Evolutionary conservation across 2,797 vertebrate genomes (phyloP).

Genomic region (Syngnathus acus): DNA sequence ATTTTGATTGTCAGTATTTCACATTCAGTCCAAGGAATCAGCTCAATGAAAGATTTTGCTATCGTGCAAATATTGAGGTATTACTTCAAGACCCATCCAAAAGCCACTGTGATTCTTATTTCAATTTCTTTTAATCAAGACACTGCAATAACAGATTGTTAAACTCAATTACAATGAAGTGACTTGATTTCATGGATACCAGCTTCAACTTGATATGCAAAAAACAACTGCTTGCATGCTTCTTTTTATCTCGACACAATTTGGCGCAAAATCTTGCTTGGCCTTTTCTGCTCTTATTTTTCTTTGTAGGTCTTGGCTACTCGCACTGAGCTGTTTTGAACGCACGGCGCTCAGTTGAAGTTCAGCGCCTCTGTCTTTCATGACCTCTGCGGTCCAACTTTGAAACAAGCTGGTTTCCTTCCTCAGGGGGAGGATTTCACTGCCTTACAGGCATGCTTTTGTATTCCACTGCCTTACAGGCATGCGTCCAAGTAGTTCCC

Average conservation of each 20-base stretch:
- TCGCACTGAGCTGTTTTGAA: conserved; percentile 23
- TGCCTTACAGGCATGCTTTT: conserved; percentile 8
- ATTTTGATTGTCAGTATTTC: background rate
- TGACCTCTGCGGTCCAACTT: conserved; percentile 19
- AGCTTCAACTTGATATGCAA: background rate
- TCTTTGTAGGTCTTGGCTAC: conserved; percentile 15
- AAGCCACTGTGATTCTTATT: background rate
- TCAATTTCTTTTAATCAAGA: background rate
- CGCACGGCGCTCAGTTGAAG: conserved; percentile 17
- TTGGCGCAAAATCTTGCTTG: conserved; percentile 1
- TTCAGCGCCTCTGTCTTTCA: conserved; percentile 19
- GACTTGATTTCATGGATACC: background rate
- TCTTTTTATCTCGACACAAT: background rate
- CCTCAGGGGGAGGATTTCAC: conserved; percentile 12
- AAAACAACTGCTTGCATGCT: background rate
- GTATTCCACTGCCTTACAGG: conserved; percentile 11
- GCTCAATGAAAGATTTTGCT: background rate
- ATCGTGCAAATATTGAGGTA: background rate
- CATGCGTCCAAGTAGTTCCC: conserved; percentile 2
- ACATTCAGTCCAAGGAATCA: background rate
- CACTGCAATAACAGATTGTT: background rate
- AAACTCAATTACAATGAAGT: background rate
- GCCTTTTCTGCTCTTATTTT: conserved; percentile 6
- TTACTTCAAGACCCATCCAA: background rate
- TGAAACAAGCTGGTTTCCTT: conserved; percentile 14